Evolutionary conservation across 2,113 vertebrate species (phyloP).

Genomic region (Actinemys pallida): DNA sequence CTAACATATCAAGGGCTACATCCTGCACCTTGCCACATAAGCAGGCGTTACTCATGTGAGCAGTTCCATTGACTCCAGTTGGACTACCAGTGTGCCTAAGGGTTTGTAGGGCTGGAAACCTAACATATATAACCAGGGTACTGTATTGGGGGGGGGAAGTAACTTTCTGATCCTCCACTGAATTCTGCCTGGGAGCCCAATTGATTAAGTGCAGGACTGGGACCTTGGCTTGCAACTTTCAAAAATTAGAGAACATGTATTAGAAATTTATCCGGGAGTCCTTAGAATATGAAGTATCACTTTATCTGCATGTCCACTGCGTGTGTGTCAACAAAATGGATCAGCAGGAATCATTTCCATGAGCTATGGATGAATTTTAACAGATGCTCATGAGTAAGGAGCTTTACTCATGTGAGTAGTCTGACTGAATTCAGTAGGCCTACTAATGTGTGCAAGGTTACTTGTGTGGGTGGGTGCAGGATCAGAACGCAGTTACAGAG

Average conservation of each 20-base stretch:
- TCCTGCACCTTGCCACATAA: not conserved
- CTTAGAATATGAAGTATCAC: not conserved
- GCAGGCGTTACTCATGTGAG: not conserved
- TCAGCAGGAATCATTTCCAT: not conserved
- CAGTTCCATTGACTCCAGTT: not conserved
- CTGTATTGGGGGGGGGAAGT: accelerated
- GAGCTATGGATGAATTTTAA: not conserved
- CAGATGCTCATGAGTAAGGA: not conserved
- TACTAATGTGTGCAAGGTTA: not conserved
- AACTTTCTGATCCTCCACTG: not conserved
- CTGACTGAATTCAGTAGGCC: not conserved
- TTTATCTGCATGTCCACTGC: not conserved
- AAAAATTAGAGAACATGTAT: not conserved
- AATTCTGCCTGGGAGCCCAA: not conserved
- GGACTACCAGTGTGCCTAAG: not conserved
- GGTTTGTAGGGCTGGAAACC: not conserved
- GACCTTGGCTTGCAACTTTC: not conserved
- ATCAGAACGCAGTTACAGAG: not conserved
- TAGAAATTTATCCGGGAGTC: accelerated
- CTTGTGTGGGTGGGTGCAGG: not conserved
- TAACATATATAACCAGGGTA: not conserved
- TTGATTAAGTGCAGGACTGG: not conserved
- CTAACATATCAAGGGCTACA: not conserved
- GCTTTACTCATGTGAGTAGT: not conserved
- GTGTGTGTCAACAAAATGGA: not conserved